Conservation (phyloP, 1,140 invertebrate species). For the Aphaenogaster rudis region DNA sequence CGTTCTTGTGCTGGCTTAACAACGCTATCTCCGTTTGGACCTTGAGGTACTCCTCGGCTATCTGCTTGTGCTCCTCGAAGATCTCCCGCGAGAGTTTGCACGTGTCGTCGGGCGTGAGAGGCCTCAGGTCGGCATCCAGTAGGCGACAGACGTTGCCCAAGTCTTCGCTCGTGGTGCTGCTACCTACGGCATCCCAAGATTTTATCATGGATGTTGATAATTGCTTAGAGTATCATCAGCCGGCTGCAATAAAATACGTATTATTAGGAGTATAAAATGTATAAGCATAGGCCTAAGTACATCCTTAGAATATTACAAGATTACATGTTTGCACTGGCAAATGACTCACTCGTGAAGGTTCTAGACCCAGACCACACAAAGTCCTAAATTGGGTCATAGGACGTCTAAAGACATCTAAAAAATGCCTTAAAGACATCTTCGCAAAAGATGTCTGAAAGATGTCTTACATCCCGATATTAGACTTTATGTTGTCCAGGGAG, state of each 20-base stretch:
- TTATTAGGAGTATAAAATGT: constrained; percentile 1
- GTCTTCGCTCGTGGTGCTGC: constrained; percentile 85
- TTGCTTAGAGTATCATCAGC: neutral
- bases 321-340: neutral
- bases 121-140: constrained; percentile 92
- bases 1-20: constrained; percentile 90
- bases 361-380: neutral
- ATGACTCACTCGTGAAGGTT: neutral
- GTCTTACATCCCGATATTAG: no score
- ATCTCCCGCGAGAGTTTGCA: constrained; percentile 93
- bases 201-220: constrained; percentile 23
- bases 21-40: constrained; percentile 93
- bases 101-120: constrained; percentile 92
- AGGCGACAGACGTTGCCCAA: constrained; percentile 92
- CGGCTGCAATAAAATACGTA: neutral
- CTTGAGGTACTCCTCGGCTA: constrained; percentile 92
- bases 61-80: constrained; percentile 94
- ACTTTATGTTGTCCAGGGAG: no score
- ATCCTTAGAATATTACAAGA: neutral
- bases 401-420: no score
- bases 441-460: no score
- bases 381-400: no score
- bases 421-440: no score
- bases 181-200: constrained; percentile 67
- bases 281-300: neutral